Evolutionary conservation across 2,888 invertebrate species (phyloP), one percentile per base, ranked within the genome.

Genomic region (Tetanocera ferruginea): DNA sequence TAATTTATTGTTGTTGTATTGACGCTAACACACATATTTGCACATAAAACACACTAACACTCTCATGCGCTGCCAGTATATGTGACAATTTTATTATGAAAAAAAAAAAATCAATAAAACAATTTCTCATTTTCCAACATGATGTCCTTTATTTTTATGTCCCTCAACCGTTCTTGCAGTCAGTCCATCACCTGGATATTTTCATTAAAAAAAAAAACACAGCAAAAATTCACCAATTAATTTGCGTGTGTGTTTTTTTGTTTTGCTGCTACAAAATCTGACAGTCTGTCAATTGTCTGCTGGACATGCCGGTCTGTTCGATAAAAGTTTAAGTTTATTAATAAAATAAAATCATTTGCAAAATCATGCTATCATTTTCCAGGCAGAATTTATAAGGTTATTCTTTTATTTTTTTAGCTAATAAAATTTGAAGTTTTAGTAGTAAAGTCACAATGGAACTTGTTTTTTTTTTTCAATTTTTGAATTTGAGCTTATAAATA

Each of bases 1-100:
- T 88, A 88, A 88, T 88, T 88, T 89, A 88, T 89, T 88, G 84
- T 87, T 88, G 84, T 86, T 87, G 86, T 87, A 25, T 28, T 83
- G 84, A 81, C 83, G 81, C 81, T 60, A 9, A 60, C 51, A 25
- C 73, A 49, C 25, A 60, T 6, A 60, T 6, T 31, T 28, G 28
- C 43, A 67, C 51, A 31, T 78, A 81, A 73, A 72, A 37, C 51
- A 67, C 52, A n/a, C 31, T 69, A 70, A 76, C 70, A 75, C 66
- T 57, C 67, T 72, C 49, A 25, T 23, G n/a, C 9, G 31, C 19
- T 34, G 72, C 49, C 28, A 66, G 60, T 76, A 76, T 76, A 81
- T 85, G 84, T 87, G 86, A 86, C 84, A 84, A 86, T 87, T 85
- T 87, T 87, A 85, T 85, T 85, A 86, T 86, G 85, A 84, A 85